Evolutionary conservation across 1,140 invertebrate species (phyloP).

Genomic region (Sarcophaga peregrina): DNA sequence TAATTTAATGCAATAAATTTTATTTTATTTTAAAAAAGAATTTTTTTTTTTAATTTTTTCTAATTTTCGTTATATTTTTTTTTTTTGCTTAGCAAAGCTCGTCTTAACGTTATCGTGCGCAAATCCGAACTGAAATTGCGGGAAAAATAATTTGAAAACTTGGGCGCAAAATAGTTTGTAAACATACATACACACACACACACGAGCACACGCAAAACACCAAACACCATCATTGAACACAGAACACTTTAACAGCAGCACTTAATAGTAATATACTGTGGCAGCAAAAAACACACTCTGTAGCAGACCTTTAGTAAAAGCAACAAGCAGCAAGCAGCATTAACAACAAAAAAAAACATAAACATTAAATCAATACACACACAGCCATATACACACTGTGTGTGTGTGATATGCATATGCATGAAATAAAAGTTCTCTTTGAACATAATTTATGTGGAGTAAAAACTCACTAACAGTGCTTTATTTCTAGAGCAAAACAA

Average conservation of each 20-base stretch:
- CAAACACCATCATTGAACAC: not conserved
- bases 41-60: not conserved
- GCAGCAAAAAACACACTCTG: not conserved
- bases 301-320: too few species aligned
- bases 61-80: not conserved
- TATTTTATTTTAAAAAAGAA: not conserved
- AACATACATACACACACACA: conserved; percentile 14
- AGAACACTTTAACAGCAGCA: not conserved
- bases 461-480: too few species aligned
- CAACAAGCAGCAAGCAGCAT: not conserved
- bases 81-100: conserved; percentile 44
- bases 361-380: not conserved
- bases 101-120: conserved; percentile 62
- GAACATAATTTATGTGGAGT: too few species aligned
- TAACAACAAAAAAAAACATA: not conserved
- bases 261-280: not conserved
- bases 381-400: not conserved
- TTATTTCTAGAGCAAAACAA: too few species aligned
- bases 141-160: conserved; percentile 62
- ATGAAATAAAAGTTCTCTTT: too few species aligned
- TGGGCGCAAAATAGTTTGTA: conserved; percentile 48
- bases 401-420: not conserved
- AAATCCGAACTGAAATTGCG: conserved; percentile 65
- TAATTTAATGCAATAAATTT: too few species aligned
- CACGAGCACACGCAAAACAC: not conserved